Conservation (phyloP, 2,888 invertebrate genomes). For the Ichneumon xanthorius region DNA sequence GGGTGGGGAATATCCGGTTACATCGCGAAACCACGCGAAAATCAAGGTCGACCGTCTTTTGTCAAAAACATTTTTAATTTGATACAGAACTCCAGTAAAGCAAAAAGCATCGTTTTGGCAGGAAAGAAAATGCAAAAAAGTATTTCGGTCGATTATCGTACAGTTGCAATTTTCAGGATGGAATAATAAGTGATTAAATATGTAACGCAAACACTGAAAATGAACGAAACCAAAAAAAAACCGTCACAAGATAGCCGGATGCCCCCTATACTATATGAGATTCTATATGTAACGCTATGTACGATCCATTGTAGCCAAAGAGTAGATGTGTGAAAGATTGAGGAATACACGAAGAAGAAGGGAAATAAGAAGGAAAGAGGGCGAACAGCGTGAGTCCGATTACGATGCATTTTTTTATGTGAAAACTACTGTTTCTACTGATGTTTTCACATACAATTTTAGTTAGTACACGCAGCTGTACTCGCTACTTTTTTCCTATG, state of each 20-base stretch:
- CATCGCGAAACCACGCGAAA: background rate
- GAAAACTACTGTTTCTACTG: background rate
- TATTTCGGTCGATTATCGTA: background rate
- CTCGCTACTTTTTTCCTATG: background rate
- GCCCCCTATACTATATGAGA: background rate
- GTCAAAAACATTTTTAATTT: too few species aligned
- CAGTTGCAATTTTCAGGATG: background rate
- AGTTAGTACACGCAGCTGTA: background rate
- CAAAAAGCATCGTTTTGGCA: background rate
- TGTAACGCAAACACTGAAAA: background rate
- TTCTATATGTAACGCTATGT: slow-evolving; percentile 34
- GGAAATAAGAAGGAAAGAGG: background rate
- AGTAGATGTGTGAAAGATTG: slow-evolving; percentile 37
- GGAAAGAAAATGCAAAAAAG: background rate
- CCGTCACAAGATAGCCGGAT: background rate
- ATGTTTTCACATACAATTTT: background rate
- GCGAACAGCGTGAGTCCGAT: slow-evolving; percentile 12
- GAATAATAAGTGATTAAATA: background rate
- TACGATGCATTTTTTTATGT: slow-evolving; percentile 5
- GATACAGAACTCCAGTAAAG: too few species aligned
- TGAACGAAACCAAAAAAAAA: background rate
- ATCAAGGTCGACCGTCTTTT: too few species aligned
- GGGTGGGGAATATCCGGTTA: background rate
- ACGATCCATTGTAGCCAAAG: slow-evolving; percentile 20
- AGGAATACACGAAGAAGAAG: background rate